These are phyloP conservation scores for Cyclura pinguis DNA, from an alignment of 2,797 vertebrate genomes.

Conservation along the genomic window DNA sequence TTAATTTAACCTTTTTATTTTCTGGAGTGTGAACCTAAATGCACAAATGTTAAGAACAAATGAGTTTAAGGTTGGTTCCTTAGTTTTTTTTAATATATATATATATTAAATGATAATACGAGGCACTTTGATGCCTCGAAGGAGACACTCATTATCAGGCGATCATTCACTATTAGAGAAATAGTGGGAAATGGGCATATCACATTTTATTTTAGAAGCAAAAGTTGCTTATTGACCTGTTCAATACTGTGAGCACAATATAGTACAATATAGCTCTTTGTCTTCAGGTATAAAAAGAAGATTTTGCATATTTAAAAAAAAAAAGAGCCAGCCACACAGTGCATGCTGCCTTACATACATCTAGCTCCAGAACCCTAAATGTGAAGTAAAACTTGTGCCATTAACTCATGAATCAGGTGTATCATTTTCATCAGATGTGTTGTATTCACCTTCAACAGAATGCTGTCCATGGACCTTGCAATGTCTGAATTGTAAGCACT, in stretches of 20 bases:
- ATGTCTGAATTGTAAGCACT: background rate
- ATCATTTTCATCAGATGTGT: background rate
- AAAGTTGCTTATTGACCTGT: background rate
- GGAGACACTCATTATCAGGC: background rate
- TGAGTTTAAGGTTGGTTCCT: constrained; percentile 9
- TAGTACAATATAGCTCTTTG: background rate
- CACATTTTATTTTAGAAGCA: background rate
- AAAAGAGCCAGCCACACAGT: background rate
- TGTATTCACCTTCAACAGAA: background rate
- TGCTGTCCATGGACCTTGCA: too few relatives aligned
- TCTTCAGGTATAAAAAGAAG: background rate
- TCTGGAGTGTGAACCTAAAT: constrained; percentile 15
- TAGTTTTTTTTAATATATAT: background rate
- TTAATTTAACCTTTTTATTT: constrained; percentile 34
- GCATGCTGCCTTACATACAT: background rate
- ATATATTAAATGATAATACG: constrained; percentile 10
- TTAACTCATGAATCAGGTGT: background rate
- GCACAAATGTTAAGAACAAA: constrained; percentile 6
- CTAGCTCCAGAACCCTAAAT: background rate
- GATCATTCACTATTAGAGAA: background rate
- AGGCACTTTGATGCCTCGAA: background rate
- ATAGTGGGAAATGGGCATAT: background rate
- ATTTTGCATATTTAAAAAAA: background rate
- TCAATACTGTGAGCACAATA: background rate
- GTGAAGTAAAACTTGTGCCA: background rate